Percentiles rank a stretch among this genome's conserved stretches.
Conservation (phyloP, 2,888 invertebrate species). For the Lithosia quadra region DNA sequence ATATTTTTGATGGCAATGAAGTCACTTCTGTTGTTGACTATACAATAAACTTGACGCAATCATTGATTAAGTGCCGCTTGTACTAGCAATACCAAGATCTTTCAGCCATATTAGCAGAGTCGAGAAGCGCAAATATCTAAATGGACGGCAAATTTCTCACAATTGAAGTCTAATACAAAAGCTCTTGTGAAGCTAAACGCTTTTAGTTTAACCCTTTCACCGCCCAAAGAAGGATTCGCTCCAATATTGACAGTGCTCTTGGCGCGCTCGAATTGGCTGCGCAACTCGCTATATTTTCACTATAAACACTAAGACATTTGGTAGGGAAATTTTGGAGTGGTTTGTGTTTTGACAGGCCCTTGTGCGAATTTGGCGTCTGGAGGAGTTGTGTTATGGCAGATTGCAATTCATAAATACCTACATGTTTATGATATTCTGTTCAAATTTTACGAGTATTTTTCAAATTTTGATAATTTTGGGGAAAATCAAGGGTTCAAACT, state of each 20-base stretch:
- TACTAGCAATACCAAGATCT: neutral
- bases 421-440: neutral
- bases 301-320: slow-evolving; percentile 66
- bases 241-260: slow-evolving; percentile 77
- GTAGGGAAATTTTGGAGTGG: slow-evolving; percentile 62
- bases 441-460: neutral
- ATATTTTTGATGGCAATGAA: neutral
- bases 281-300: slow-evolving; percentile 66
- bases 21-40: neutral
- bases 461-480: neutral
- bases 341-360: slow-evolving; percentile 42
- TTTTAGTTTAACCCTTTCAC: slow-evolving; percentile 38
- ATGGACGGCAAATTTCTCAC: slow-evolving; percentile 13
- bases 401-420: neutral
- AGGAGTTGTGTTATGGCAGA: slow-evolving; percentile 3
- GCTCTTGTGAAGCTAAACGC: slow-evolving; percentile 34
- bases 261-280: slow-evolving; percentile 69
- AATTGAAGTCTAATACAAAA: slow-evolving; percentile 24
- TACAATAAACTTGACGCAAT: neutral
- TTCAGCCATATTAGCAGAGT: neutral
- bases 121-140: slow-evolving; percentile 11
- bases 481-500: neutral
- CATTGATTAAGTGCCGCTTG: neutral
- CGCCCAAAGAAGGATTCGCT: slow-evolving; percentile 51
- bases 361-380: slow-evolving; percentile 12